Base-by-base conservation (phyloP, 2,888 invertebrate species). In the Myathropa florea region DNA sequence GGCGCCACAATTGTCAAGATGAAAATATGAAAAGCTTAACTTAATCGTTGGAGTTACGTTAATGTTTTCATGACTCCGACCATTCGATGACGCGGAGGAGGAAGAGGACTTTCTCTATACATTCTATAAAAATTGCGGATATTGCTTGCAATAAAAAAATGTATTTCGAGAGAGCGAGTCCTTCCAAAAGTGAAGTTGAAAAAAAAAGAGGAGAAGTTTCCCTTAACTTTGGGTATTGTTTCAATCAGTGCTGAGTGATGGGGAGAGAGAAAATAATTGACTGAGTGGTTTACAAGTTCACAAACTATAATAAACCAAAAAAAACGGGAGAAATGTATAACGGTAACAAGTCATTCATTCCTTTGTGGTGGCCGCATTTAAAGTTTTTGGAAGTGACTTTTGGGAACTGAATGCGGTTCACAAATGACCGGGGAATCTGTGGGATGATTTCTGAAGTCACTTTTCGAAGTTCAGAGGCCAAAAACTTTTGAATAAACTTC, bases 81-180 rank as follows among this genome's bases (percentile, higher is more conserved):
- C 24, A 53, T 53, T n/a, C 24, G 12, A 1, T 57, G 24, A n/a
- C 3, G 18, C 6, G n/a, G 53, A 26, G 23, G 39, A 65, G 64
- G 28, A 46, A 26, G 72, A 36, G 26, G 53, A 30, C 36, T 55
- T n/a, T 39, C 30, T 59, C 21, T 10, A 33, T 12, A 33, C 33
- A 33, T 33, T 33, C 57, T 68, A 36, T 65, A 36, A 73, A 65
- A 79, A n/a, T 26, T 46, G 23, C 46, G 61, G 67, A 84, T 84
- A 84, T 84, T 76, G 84, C 80, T 81, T 84, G 71, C 71, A 80
- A 80, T 84, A 80, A 84, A 84, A 80, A 18, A 57, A 24, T 6
- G 24, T 23, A 18, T 12, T n/a, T 14, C 18, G 46, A 18, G 18
- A 7, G 18, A 7, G 46, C 18, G 18, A 46, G n/a, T 46, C 18